Evolutionary conservation across 2,797 vertebrate genomes (phyloP), one percentile per base, ranked within the genome.

Genomic region (Poeciliopsis gracilis): DNA sequence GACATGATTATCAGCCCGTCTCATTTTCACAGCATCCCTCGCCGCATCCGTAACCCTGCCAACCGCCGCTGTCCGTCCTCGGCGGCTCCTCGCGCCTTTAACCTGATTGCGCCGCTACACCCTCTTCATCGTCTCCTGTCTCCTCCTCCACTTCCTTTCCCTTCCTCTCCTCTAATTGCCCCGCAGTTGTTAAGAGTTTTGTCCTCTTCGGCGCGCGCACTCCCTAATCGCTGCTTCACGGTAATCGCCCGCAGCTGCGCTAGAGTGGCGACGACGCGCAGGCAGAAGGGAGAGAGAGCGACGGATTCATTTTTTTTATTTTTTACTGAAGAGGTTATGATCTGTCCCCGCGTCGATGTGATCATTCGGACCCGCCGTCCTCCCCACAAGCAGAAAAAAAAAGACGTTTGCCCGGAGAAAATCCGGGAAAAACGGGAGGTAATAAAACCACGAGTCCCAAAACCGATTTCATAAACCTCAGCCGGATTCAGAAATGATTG

Each of bases 241-340:
- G 30, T 93, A 92, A 94, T 87, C 59, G 61, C 87, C 90, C 36
- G 75, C 95, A 96, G 94, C 92, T 94, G 93, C 76, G 90, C 57
- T 91, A 76, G 87, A 94, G 87, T 89, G 88, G 90, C 87, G 87
- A 77, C 70, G 73, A 77, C 70, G 73, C 78, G 77, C 72, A 75
- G 78, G 82, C 78, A 79, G 77, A 76, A 61, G 55, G n/a, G n/a
- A n/a, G 49, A 33, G 72, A 66, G 33, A 10, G 38, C 4, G 7
- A 43, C 38, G 49, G 45, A 69, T 79, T 77, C 20, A 6, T 10
- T 63, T 12, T 11, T 49, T 20, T 45, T 15, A 71, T 84, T 84
- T 84, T 87, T 82, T 70, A 82, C 82, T 77, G 79, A 79, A 85
- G 81, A 76, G 78, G 82, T 86, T 87, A 81, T 79, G 82, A 91